Evolutionary conservation across 64 coral and sea anemone genomes (phyloP).

Genomic region (Stichodactyla mertensii): DNA sequence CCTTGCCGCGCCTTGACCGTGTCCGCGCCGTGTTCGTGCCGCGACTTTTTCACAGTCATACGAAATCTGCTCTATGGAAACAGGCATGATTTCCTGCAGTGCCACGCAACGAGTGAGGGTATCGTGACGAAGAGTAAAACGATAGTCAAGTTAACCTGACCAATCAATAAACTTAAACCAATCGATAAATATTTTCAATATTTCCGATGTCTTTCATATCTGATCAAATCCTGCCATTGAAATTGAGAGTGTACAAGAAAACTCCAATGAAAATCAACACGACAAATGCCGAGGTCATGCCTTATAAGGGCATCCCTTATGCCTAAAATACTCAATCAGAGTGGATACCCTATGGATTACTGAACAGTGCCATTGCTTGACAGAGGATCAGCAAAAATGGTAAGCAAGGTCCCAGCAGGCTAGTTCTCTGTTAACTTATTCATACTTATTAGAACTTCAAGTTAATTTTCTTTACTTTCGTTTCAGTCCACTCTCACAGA

Average conservation of each 20-base stretch:
- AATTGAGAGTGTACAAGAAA: not conserved
- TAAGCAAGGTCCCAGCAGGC: too few species aligned
- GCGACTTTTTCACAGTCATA: too few species aligned
- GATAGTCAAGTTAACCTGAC: too few species aligned
- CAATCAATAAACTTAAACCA: not conserved
- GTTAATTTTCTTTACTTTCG: not conserved
- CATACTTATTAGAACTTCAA: not conserved
- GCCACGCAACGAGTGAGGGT: too few species aligned
- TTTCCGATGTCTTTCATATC: not conserved
- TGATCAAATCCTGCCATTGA: not conserved
- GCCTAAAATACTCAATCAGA: constrained; percentile 10
- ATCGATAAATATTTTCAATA: not conserved
- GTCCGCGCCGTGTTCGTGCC: too few species aligned
- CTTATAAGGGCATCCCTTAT: not conserved
- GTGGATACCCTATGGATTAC: not conserved
- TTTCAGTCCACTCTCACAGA: constrained; percentile 41
- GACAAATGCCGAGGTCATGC: not conserved
- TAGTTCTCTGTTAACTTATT: not conserved
- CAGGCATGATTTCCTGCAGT: too few species aligned
- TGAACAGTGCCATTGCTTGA: not conserved
- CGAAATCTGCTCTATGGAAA: too few species aligned
- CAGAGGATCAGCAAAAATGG: constrained; percentile 21
- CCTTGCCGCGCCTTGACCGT: too few species aligned
- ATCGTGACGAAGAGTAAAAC: too few species aligned
- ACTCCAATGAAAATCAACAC: not conserved